phyloP scores from a whole-genome alignment of 2,888 invertebrate species.

The Calameuta filiformis region DNA sequence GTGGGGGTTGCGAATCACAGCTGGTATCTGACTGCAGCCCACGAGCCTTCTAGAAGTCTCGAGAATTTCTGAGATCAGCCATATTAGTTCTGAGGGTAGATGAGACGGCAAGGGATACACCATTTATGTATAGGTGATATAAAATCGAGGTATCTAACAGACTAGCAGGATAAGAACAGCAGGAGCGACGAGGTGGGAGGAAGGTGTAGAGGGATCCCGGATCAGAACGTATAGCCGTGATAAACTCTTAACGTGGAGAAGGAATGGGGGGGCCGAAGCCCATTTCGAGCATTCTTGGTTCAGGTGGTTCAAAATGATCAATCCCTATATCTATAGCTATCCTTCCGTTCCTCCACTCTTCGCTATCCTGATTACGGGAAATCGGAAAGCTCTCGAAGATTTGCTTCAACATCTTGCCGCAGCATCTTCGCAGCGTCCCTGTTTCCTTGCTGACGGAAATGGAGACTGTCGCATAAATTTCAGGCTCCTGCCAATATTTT shows the following conservation, averaged over 20 bases:
- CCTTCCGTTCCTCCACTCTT: neutral
- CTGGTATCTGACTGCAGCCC: neutral
- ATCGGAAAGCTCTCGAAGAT: neutral
- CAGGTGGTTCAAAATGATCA: neutral
- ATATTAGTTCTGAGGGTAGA: neutral
- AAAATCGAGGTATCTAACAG: neutral
- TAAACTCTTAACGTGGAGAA: neutral
- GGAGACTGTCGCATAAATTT: neutral
- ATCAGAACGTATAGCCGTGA: neutral
- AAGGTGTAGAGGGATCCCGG: neutral
- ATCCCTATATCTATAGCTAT: neutral
- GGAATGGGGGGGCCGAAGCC: neutral
- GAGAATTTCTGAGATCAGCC: neutral
- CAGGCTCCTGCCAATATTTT: neutral
- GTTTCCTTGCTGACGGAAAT: neutral
- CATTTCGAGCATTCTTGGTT: neutral
- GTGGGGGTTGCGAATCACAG: neutral
- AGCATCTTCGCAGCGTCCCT: neutral
- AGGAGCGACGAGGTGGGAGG: neutral
- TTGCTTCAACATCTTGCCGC: no score
- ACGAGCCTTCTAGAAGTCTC: neutral
- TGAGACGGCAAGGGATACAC: neutral
- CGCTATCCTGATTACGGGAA: neutral
- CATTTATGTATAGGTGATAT: neutral
- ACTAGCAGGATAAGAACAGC: neutral